Evolutionary conservation across 1,140 invertebrate genomes (phyloP).

Genomic region (Onthophagus taurus): DNA sequence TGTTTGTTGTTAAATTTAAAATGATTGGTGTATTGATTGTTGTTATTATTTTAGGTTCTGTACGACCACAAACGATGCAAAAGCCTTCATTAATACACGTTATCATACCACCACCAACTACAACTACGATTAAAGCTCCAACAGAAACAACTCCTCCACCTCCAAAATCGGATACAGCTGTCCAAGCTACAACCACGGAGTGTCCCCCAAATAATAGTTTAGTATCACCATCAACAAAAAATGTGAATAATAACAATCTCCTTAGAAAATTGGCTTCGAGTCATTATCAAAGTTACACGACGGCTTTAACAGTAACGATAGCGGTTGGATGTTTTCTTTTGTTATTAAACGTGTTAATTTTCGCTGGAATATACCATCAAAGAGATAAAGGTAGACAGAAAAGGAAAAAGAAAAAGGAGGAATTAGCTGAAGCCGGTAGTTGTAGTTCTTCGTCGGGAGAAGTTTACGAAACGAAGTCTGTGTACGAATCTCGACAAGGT

Average conservation of each 20-base stretch:
- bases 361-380: slow-evolving; percentile 90
- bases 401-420: slow-evolving; percentile 57
- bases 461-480: slow-evolving; percentile 46
- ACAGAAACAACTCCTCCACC: slow-evolving; percentile 36
- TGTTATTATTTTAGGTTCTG: slow-evolving; percentile 41
- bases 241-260: slow-evolving; percentile 52
- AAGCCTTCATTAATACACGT: slow-evolving; percentile 45
- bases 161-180: slow-evolving; percentile 35
- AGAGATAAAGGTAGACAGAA: slow-evolving; percentile 54
- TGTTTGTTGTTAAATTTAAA: background rate
- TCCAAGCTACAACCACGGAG: slow-evolving; percentile 49
- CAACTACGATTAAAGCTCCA: slow-evolving; percentile 35
- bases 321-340: slow-evolving; percentile 83
- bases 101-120: slow-evolving; percentile 41
- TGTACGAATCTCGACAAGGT: slow-evolving; percentile 45
- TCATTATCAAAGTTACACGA: slow-evolving; percentile 79
- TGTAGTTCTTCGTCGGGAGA: slow-evolving; percentile 47
- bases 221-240: slow-evolving; percentile 44
- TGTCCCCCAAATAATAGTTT: slow-evolving; percentile 55
- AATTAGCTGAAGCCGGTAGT: slow-evolving; percentile 59
- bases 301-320: slow-evolving; percentile 84
- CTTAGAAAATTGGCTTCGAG: slow-evolving; percentile 64
- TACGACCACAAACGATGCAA: slow-evolving; percentile 58
- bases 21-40: background rate
- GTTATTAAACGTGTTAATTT: slow-evolving; percentile 86